Conservation (phyloP, 2,888 invertebrate species). For the Harpalus rubripes region DNA sequence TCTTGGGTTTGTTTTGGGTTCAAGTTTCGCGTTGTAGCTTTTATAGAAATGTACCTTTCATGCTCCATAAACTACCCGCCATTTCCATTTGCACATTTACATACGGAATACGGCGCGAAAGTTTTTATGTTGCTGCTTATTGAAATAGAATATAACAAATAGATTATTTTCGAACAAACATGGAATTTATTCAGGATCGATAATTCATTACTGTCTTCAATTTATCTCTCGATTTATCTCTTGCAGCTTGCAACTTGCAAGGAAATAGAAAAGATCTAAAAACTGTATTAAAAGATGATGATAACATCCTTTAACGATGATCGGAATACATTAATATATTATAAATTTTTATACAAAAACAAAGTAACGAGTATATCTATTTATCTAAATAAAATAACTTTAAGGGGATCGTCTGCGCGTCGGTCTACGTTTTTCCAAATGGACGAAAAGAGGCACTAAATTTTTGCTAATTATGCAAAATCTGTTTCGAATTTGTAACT, state of each 20-base stretch:
- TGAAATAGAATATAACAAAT: constrained; percentile 3
- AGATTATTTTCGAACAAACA: neutral
- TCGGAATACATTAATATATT: neutral
- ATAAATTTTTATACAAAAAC: too few species aligned
- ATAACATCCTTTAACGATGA: neutral
- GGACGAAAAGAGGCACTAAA: too few species aligned
- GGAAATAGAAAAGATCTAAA: neutral
- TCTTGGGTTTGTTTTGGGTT: constrained; percentile 38
- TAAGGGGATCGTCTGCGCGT: too few species aligned
- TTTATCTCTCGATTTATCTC: neutral
- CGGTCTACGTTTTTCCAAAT: too few species aligned
- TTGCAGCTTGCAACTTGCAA: neutral
- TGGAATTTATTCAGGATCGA: constrained; percentile 5
- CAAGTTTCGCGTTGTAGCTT: constrained; percentile 19
- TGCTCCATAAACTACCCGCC: constrained; percentile 35
- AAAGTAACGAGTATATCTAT: too few species aligned
- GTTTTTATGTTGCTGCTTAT: constrained; percentile 10
- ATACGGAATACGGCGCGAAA: constrained; percentile 12
- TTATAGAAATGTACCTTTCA: constrained; percentile 34
- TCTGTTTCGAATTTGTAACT: too few species aligned
- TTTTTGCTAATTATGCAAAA: too few species aligned
- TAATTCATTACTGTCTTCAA: neutral
- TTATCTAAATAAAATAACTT: too few species aligned
- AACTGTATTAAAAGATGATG: neutral
- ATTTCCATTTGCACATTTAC: constrained; percentile 33